Percentiles rank a stretch among this genome's conserved stretches.
These are phyloP conservation scores for Macrophya annulata DNA, from an alignment of 2,888 invertebrate species.

Conservation along the genomic window DNA sequence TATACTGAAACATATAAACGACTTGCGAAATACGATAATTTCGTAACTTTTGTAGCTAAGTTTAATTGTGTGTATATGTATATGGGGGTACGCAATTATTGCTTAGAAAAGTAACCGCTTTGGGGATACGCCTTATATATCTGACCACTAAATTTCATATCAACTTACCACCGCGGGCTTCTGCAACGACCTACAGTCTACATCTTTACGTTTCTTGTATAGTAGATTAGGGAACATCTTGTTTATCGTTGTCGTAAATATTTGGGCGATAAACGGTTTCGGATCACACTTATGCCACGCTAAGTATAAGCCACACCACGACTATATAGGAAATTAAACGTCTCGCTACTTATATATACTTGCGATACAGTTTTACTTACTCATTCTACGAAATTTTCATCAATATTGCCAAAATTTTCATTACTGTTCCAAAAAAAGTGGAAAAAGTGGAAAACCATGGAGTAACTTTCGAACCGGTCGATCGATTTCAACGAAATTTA, in stretches of 20 bases:
- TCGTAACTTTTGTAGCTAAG: neutral
- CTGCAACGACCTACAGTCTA: conserved; percentile 59
- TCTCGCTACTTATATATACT: neutral
- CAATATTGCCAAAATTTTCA: neutral
- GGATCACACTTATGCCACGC: conserved; percentile 64
- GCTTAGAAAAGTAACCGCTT: neutral
- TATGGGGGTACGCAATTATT: neutral
- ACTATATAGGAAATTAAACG: neutral
- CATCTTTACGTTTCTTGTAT: conserved; percentile 58
- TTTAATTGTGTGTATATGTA: neutral
- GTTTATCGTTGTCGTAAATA: conserved; percentile 73
- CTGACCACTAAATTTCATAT: conserved; percentile 46
- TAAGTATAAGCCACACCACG: conserved; percentile 48
- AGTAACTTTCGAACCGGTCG: too few relatives aligned
- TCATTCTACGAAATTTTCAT: neutral
- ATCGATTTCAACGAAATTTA: too few relatives aligned
- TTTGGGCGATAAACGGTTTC: conserved; percentile 73
- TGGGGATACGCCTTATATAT: neutral
- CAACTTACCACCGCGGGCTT: conserved; percentile 26
- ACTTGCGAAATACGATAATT: neutral
- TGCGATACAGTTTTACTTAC: neutral
- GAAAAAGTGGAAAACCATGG: neutral
- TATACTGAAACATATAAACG: too few relatives aligned
- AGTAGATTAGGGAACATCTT: conserved; percentile 72
- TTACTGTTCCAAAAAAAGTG: neutral